Evolutionary conservation across 1,140 invertebrate species (phyloP).

Genomic region (Marisa cornuarietis): DNA sequence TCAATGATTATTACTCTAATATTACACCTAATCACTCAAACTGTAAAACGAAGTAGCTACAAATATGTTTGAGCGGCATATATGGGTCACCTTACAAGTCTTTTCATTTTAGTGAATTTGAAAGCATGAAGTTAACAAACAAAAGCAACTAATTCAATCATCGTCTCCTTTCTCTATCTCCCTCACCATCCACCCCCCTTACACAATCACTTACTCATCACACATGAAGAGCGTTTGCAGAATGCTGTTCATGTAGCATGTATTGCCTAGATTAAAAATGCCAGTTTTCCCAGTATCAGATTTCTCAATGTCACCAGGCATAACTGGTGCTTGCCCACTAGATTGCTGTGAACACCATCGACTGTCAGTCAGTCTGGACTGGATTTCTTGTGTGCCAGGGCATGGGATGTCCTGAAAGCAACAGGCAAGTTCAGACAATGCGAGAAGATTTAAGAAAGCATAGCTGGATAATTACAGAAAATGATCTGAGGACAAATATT

Average conservation of each 20-base stretch:
- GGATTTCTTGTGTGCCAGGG: slow-evolving; percentile 28
- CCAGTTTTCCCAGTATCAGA: slow-evolving; percentile 69
- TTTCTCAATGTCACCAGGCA: slow-evolving; percentile 39
- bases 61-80: no score
- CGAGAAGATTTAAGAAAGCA: no score
- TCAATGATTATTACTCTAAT: no score
- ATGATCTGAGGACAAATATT: no score
- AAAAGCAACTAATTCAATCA: no score
- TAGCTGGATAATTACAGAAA: no score
- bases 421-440: background rate
- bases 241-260: slow-evolving; percentile 64
- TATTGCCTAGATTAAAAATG: slow-evolving; percentile 76
- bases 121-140: no score
- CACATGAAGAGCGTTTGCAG: slow-evolving; percentile 80
- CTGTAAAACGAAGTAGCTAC: no score
- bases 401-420: slow-evolving; percentile 15
- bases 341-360: slow-evolving; percentile 13
- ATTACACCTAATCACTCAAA: no score
- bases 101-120: no score
- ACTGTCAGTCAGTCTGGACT: slow-evolving; percentile 6
- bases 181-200: background rate
- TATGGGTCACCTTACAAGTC: no score
- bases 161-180: background rate
- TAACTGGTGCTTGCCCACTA: background rate
- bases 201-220: slow-evolving; percentile 72